These are phyloP conservation scores for Coccyzus lansbergi DNA, from an alignment of 2,797 vertebrate species.

Conservation along the genomic window DNA sequence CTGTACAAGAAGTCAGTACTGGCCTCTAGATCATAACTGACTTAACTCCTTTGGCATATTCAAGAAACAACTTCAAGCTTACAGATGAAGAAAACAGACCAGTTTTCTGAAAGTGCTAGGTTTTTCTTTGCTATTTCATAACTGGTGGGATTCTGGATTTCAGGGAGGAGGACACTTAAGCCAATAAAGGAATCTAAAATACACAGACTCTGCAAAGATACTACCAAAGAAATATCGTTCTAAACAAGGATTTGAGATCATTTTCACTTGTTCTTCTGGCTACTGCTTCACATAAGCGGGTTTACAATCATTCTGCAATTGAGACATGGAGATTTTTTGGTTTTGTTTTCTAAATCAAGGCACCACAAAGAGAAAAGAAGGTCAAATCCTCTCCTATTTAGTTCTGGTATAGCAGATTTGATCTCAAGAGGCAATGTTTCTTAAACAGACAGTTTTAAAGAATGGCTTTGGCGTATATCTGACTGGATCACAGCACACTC, in stretches of 20 bases:
- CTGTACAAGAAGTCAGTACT: background rate
- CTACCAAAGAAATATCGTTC: background rate
- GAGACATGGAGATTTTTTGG: background rate
- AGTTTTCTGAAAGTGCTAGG: background rate
- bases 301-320: background rate
- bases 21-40: background rate
- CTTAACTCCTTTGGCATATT: background rate
- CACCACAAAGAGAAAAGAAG: background rate
- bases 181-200: background rate
- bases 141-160: background rate
- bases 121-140: background rate
- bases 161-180: background rate
- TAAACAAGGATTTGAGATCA: background rate
- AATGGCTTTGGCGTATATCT: rapidly evolving
- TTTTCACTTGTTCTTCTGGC: background rate
- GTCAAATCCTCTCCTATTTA: background rate
- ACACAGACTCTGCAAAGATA: background rate
- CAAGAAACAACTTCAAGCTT: background rate
- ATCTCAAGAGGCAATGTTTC: background rate
- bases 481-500: background rate
- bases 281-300: background rate
- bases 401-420: background rate
- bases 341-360: background rate
- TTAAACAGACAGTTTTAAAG: background rate
- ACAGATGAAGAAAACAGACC: background rate